Base-by-base conservation (phyloP, 2,113 vertebrate genomes). In the Lophius piscatorius region DNA sequence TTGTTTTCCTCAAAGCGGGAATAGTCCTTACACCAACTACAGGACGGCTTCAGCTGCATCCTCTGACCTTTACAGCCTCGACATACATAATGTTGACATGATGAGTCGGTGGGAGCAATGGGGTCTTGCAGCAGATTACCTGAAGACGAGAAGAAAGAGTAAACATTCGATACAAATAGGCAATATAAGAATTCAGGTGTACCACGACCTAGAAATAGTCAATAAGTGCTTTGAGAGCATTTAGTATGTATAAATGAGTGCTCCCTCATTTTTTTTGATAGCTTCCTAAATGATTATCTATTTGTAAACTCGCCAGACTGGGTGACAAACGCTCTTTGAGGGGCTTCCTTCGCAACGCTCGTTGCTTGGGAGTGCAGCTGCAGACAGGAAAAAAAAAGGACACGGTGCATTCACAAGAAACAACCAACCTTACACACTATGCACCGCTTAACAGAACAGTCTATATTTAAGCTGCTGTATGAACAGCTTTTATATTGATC, bases 41-140 rank as follows among this genome's bases (percentile, higher is more conserved):
- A 99, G 22, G 97, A 98, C 1, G 97, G 97, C 84, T 97, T 98
- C 93, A 99, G 96, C 94, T 95, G 97, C 97, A 99, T 99, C 92
- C 97, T 95, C 90, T 95, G 96, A 74, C 97, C 97, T 84, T 95
- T 98, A 85, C 97, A 99, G 58, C 89, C 90, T 83, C 95, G 96
- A 90, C 97, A 99, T 65, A 98, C 97, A 89, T 97, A 99, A 64
- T 99, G 97, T 90, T 99, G 97, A 78, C 97, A 99, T 4, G 95
- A 94, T 6, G 97, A 98, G 90, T 98, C 95, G 80, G 92, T 96
- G 36, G 97, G 97, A 78, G 97, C 97, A 45, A 99, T 95, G 60
- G 97, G 97, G 83, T 99, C 95, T 91, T 95, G 94, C 44, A 99
- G 93, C 82, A 99, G 90, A 86, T 99, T 94, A 82, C 97, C 97